These are phyloP conservation scores for Brachionichthys hirsutus DNA, from an alignment of 2,113 vertebrate genomes.

Conservation along the genomic window DNA sequence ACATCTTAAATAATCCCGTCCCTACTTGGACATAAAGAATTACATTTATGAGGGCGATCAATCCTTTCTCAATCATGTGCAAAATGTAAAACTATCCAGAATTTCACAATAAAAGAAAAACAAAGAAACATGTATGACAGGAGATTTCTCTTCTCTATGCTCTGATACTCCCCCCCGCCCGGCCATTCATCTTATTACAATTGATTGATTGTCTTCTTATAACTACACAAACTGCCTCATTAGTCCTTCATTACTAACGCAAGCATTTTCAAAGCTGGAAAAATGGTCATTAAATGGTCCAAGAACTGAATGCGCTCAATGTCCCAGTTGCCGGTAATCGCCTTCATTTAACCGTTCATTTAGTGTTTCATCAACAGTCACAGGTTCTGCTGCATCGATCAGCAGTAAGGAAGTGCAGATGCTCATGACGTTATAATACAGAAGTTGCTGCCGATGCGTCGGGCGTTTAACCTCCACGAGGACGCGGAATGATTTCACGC, in stretches of 20 bases:
- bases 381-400: not conserved
- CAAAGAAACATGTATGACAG: too few species aligned
- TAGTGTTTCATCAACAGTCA: constrained; percentile 40
- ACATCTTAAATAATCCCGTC: not conserved
- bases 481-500: constrained; percentile 5
- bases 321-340: not conserved
- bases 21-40: not conserved
- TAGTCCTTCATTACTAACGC: not conserved
- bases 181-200: too few species aligned
- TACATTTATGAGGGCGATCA: too few species aligned
- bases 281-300: not conserved
- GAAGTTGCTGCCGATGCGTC: not conserved
- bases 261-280: not conserved
- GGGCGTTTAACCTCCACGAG: not conserved
- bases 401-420: constrained; percentile 9
- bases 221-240: too few species aligned
- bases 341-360: constrained; percentile 30
- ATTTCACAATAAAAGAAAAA: not conserved
- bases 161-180: too few species aligned
- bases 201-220: too few species aligned
- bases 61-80: too few species aligned
- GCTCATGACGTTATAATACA: not conserved
- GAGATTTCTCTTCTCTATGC: too few species aligned
- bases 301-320: not conserved
- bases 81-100: not conserved